Conservation (phyloP, 1,140 invertebrate genomes). For the Branchinecta lynchi region DNA sequence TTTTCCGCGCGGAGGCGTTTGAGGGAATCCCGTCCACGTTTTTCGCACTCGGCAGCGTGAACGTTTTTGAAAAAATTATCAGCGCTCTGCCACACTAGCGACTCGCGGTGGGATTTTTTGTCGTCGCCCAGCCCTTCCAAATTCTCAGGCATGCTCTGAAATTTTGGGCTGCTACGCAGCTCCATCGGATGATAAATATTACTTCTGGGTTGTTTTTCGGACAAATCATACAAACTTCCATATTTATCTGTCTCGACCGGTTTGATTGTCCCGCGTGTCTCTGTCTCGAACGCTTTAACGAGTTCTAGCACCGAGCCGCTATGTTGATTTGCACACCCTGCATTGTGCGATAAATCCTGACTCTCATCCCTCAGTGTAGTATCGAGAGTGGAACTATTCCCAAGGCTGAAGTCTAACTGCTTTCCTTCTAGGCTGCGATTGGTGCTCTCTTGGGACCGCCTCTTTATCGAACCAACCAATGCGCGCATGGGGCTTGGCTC, state of each 20-base stretch:
- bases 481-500: constrained; percentile 23
- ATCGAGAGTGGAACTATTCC: neutral
- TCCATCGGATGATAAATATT: neutral
- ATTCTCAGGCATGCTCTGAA: neutral
- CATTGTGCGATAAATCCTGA: neutral
- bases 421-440: constrained; percentile 11
- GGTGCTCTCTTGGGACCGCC: constrained; percentile 8
- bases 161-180: neutral
- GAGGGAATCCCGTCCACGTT: constrained; percentile 41
- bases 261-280: neutral
- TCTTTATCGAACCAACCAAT: neutral
- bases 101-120: neutral
- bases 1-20: constrained; percentile 44
- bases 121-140: neutral
- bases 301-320: constrained; percentile 14
- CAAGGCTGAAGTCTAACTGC: constrained; percentile 10
- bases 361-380: neutral
- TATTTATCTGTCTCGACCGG: neutral
- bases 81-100: constrained; percentile 32
- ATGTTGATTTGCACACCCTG: neutral
- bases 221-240: neutral
- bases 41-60: constrained; percentile 22
- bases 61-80: constrained; percentile 29
- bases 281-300: constrained; percentile 12
- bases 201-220: neutral